phyloP scores from a whole-genome alignment of 2,113 vertebrate species.

The Chunga burmeisteri region DNA sequence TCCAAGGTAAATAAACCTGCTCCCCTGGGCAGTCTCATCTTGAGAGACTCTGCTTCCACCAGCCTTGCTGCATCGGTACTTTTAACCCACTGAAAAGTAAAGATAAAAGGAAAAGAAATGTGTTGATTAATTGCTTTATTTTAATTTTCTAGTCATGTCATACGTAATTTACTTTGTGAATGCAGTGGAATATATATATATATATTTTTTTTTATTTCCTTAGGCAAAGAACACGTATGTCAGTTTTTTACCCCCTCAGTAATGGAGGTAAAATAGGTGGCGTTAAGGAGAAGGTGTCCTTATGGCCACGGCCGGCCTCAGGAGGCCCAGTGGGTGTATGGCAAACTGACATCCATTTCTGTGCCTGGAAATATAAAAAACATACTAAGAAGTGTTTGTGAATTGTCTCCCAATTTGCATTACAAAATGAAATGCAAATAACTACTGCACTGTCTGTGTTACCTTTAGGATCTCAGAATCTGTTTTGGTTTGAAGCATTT shows the following conservation, averaged over 20 bases:
- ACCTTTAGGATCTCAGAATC: constrained; percentile 34
- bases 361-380: constrained; percentile 74
- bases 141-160: constrained; percentile 24
- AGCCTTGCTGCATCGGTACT: background rate
- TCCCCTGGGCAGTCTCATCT: background rate
- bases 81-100: constrained; percentile 5
- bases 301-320: background rate
- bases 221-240: constrained; percentile 68
- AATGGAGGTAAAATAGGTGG: background rate
- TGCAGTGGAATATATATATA: constrained; percentile 2
- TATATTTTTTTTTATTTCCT: constrained; percentile 59
- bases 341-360: constrained; percentile 70
- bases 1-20: background rate
- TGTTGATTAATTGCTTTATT: constrained; percentile 33
- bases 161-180: constrained; percentile 54
- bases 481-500: constrained; percentile 43
- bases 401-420: constrained; percentile 76
- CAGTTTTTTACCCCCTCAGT: constrained; percentile 44
- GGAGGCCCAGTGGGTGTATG: background rate
- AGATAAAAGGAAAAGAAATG: constrained; percentile 55
- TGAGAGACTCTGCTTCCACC: background rate
- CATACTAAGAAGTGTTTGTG: constrained; percentile 56
- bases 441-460: constrained; percentile 45
- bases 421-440: constrained; percentile 76
- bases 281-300: background rate